phyloP scores from a whole-genome alignment of 2,113 vertebrate genomes.

The Bostrychus sinensis region DNA sequence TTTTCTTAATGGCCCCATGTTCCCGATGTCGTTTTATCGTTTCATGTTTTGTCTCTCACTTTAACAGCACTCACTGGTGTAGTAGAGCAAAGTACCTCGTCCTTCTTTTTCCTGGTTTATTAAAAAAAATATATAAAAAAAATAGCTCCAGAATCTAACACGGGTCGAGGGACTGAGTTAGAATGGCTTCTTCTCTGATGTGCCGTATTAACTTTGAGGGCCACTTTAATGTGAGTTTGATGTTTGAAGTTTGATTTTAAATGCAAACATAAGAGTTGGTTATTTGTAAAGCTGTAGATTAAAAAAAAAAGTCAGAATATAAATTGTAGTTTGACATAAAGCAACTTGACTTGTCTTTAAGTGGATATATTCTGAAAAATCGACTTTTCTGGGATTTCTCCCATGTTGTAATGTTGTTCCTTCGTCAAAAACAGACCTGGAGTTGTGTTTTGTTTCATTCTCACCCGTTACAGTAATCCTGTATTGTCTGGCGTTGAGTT shows the following conservation, averaged over 20 bases:
- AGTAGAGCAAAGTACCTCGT: neutral
- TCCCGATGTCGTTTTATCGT: neutral
- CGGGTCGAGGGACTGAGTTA: neutral
- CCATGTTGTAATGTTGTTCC: no score
- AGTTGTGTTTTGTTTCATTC: no score
- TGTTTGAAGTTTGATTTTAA: neutral
- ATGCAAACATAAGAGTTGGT: no score
- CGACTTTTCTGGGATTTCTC: no score
- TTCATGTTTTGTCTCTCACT: conserved; percentile 10
- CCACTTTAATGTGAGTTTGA: neutral
- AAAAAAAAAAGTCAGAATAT: no score
- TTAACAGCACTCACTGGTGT: conserved; percentile 5
- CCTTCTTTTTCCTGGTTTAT: neutral
- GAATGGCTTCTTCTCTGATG: neutral
- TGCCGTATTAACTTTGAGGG: neutral
- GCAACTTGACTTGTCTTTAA: no score
- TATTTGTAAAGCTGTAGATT: no score
- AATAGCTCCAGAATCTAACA: neutral
- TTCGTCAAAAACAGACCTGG: no score
- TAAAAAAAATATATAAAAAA: conserved; percentile 10
- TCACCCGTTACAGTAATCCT: no score
- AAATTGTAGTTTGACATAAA: no score
- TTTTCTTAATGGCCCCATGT: conserved; percentile 9
- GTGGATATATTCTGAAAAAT: no score
- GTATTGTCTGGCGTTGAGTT: no score